Evolutionary conservation across 2,113 vertebrate genomes (phyloP), one percentile per base, ranked within the genome.

Genomic region (Saguinus imperator): DNA sequence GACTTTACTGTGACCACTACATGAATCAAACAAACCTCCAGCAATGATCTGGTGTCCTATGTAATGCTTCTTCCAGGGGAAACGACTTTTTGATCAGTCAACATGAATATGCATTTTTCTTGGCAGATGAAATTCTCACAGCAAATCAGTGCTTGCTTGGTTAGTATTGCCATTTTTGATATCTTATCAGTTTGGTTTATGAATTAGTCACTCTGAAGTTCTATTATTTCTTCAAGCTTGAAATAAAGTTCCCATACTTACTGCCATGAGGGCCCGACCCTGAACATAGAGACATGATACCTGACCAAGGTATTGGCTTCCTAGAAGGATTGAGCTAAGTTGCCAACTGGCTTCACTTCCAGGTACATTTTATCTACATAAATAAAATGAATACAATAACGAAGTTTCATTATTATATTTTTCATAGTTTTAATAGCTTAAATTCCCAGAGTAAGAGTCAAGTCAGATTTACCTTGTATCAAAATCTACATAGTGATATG

Each of bases 391-490:
- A 92, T 18, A 84, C 3, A 64, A 91, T 83, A 37, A 91, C 58
- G 4, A 70, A 55, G 37, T 43, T 93, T 76, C 1, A 45, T 91
- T 77, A 50, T 25, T 77, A 8, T 27, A 14, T 27, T 70, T 89
- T 87, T 76, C 10, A 72, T 55, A 61, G 86, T 83, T 90, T 94
- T 76, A 45, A 14, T 29, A 86, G 58, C 50, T 88, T 86, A 72
- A 87, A 43, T 70, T 92, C 55, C n/a, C 82, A 29, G n/a, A 73
- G 76, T 94, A 96, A 89, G 29, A 92, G 10, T 90, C 35, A 66
- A 96, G 35, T 32, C 16, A 89, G 21, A 79, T 73, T 91, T 70
- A 76, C 1, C 14, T 93, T 84, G 10, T 48, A 73, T 80, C 48
- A 80, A 93, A 85, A 77, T 58, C 32, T 92, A 29, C 5, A 29